Evolutionary conservation across 2,888 invertebrate genomes (phyloP).

Genomic region (Opisthograptis luteolata): DNA sequence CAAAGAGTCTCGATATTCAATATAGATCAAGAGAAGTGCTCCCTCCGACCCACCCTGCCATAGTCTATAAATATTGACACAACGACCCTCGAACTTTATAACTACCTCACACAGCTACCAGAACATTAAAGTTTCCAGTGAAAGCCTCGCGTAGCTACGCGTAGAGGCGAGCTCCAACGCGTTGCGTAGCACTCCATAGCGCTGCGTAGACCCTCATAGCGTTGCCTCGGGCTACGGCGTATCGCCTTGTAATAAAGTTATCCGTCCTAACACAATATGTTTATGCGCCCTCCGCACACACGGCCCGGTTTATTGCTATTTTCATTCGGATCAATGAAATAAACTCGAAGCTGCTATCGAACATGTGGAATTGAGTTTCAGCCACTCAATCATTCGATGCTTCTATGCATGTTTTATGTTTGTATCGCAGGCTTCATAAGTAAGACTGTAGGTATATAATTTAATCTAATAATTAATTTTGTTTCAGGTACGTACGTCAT

Average conservation of each 20-base stretch:
- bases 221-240: constrained; percentile 16
- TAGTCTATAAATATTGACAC: constrained; percentile 21
- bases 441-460: not conserved
- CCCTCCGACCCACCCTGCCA: constrained; percentile 5
- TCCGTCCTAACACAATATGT: constrained; percentile 63
- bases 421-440: not conserved
- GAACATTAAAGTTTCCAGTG: constrained; percentile 11
- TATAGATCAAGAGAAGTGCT: constrained; percentile 12
- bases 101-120: constrained; percentile 3
- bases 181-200: constrained; percentile 4
- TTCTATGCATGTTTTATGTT: constrained; percentile 19
- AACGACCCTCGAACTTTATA: constrained; percentile 22
- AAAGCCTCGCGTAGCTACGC: not conserved
- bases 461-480: constrained; percentile 14
- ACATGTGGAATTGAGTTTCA: constrained; percentile 37
- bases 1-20: constrained; percentile 7
- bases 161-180: not conserved
- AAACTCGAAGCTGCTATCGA: constrained; percentile 38
- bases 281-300: constrained; percentile 47
- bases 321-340: constrained; percentile 51
- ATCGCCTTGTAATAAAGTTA: constrained; percentile 53
- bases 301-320: constrained; percentile 48
- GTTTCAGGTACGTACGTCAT: constrained; percentile 28
- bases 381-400: constrained; percentile 31
- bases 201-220: constrained; percentile 22